Conservation (phyloP, 2,113 vertebrate species). For the Macquaria ambigua region DNA sequence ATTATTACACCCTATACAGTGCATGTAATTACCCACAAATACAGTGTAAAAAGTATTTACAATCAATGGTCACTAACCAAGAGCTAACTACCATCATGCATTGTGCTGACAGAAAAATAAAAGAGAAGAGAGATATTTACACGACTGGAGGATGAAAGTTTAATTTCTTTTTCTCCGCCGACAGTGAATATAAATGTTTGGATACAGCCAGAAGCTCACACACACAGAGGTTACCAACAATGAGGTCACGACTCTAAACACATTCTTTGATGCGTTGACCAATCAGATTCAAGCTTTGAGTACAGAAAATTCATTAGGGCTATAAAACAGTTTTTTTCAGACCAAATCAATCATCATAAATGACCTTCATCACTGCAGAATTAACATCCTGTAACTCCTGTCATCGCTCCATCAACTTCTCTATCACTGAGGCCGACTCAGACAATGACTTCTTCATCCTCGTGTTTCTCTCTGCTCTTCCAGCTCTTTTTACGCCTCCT, state of each 20-base stretch:
- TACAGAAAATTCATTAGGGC: background rate
- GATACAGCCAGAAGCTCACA: background rate
- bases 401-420: constrained; percentile 17
- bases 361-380: background rate
- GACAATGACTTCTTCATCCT: constrained; percentile 54
- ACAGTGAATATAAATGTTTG: too few species aligned
- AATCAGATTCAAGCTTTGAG: background rate
- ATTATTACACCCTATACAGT: too few species aligned
- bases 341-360: background rate
- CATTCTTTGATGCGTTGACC: background rate
- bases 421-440: constrained; percentile 5
- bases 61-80: too few species aligned
- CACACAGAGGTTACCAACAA: background rate
- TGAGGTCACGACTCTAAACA: too few species aligned
- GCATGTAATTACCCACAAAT: too few species aligned
- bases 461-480: constrained; percentile 4
- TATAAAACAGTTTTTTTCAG: background rate
- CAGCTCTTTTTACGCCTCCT: constrained; percentile 30
- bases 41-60: too few species aligned
- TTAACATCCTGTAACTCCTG: background rate
- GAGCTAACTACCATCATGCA: too few species aligned
- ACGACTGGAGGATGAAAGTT: too few species aligned
- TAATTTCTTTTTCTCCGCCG: background rate
- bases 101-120: too few species aligned
- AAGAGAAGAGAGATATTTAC: too few species aligned